Base-by-base conservation (phyloP, 2,797 vertebrate genomes). In the Calcarius lapponicus region DNA sequence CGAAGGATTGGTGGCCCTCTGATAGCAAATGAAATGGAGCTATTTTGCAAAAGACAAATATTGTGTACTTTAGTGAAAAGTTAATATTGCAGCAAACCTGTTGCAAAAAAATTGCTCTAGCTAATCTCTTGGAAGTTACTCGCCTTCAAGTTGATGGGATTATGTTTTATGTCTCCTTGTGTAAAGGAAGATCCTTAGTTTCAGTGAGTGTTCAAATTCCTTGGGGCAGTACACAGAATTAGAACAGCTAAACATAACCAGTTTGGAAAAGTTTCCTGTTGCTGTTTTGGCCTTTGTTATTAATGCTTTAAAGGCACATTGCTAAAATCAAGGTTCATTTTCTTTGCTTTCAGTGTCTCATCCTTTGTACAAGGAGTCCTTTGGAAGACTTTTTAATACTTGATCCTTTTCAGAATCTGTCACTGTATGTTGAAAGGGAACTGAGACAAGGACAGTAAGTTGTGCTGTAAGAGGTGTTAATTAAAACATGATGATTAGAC, bases 41-140 rank as follows among this genome's bases (percentile, higher is more conserved):
- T 86, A 86, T 93, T 96, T 96, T 93, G 90, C 36, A 2, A 94
- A 96, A 96, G 93, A 96, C 86, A 80, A 92, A 96, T 81, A 51
- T 70, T 93, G 78, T 91, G 69, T 96, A 76, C 80, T 90, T 92
- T 62, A 72, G 67, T 67, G 93, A 92, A 83, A 96, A 96, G 79
- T 90, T 93, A 92, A 96, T 95, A 88, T 67, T 62, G 29, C 65
- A 79, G 75, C 83, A 94, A 96, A 92, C 81, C 89, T 94, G 87
- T 91, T 94, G 85, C 85, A 93, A 87, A 92, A 53, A 58, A 95
- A 97, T 92, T 0, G 51, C 85, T 93, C 62, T 80, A 87, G 82
- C 24, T 91, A 86, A 86, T 91, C 92, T 83, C 84, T 66, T 94
- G 71, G 74, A 96, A 95, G 62, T 86, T 83, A 51, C 81, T 70